phyloP scores from a whole-genome alignment of 2,113 vertebrate genomes.

The Psilopogon haemacephalus region DNA sequence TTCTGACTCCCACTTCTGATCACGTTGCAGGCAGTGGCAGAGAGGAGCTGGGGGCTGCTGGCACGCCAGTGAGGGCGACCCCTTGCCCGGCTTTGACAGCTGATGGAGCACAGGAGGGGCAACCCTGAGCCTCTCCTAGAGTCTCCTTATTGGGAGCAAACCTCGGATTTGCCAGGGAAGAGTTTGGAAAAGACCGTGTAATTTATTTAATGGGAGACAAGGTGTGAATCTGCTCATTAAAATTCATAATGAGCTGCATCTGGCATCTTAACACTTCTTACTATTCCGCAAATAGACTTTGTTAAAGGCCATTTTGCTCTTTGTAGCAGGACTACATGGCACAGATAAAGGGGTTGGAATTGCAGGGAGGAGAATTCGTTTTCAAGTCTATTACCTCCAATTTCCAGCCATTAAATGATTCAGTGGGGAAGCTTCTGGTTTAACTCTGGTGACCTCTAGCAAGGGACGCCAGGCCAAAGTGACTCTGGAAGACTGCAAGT shows the following conservation, averaged over 20 bases:
- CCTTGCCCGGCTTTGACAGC: background rate
- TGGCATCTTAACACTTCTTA: slow-evolving; percentile 45
- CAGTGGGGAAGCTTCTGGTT: slow-evolving; percentile 44
- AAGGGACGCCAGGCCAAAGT: slow-evolving; percentile 32
- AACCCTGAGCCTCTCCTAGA: background rate
- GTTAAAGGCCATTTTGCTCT: slow-evolving; percentile 46
- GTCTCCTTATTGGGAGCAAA: background rate
- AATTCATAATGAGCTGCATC: slow-evolving; percentile 45
- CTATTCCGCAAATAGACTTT: slow-evolving; percentile 50
- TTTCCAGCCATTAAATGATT: slow-evolving; percentile 64
- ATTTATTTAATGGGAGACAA: slow-evolving; percentile 46
- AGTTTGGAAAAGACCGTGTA: slow-evolving; percentile 44
- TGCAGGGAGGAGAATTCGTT: slow-evolving; percentile 27
- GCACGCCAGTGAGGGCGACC: background rate
- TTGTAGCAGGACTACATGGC: slow-evolving; percentile 51
- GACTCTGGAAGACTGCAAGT: background rate
- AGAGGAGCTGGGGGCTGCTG: background rate
- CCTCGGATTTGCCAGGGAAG: background rate
- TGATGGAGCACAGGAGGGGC: background rate
- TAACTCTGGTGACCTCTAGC: slow-evolving; percentile 55
- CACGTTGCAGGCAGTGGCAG: background rate
- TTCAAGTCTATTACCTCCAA: slow-evolving; percentile 60
- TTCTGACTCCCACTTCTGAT: slow-evolving; percentile 30
- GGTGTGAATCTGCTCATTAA: slow-evolving; percentile 43
- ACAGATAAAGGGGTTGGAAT: slow-evolving; percentile 34